Base-by-base conservation (phyloP, 1,140 invertebrate genomes). In the Nymphalis io region DNA sequence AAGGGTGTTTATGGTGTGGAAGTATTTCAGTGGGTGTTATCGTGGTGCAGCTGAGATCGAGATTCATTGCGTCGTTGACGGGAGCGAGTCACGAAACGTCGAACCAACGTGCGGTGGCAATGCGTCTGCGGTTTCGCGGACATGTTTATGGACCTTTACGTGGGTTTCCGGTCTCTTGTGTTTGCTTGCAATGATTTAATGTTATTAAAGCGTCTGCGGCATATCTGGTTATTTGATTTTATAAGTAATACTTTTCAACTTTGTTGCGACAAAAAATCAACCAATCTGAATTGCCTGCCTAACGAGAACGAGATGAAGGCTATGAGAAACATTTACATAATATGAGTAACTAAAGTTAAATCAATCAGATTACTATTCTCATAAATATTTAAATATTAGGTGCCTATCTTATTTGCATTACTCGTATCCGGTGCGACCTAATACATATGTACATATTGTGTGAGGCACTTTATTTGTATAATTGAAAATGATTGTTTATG, bases 11-110 rank as follows among this genome's bases (percentile, higher is more conserved):
- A 72, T 72, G 18, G 58, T 13, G 39, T 53, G 46, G 44, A 18
- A 39, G 10, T 38, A 16, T 65, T 57, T 67, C 18, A 12, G 58
- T 23, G 27, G 16, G 33, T 44, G 60, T 70, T 78, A 76, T 78
- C 58, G 38, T 65, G 42, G 68, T 67, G 60, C 39, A 57, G 72
- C 68, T 44, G 70, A 83, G 78, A 84, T 83, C 83, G 78, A 80
- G 79, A 86, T 85, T 81, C 79, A 83, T 75, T 81, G 75, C 72
- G 73, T 60, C 76, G 75, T 69, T 80, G 85, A 85, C 80, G 81
- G 71, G 76, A 77, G 67, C 81, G 66, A 83, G 80, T 85, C 81
- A 85, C 80, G 85, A 83, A 76, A 73, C 60, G 71, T 79, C 74
- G 75, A 76, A 64, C 59, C 68, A 42, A 16, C 60, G 46, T 70